Percentiles rank a stretch among this genome's conserved stretches.
These are phyloP conservation scores for Brotogeris chrysoptera DNA, from an alignment of 2,797 vertebrate species.

Conservation along the genomic window DNA sequence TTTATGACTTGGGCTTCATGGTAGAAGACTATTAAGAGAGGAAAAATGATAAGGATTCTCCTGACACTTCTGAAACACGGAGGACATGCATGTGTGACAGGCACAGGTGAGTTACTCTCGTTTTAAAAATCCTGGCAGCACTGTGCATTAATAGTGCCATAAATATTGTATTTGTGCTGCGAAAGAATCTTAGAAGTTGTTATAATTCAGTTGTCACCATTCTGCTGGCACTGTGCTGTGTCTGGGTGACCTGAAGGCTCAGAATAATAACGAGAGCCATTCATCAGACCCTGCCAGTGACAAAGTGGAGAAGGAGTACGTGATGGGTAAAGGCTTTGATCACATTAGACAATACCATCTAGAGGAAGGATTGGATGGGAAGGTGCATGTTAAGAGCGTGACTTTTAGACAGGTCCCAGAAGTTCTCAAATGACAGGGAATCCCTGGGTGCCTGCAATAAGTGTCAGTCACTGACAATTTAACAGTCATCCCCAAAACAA, in stretches of 20 bases:
- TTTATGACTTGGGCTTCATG: not conserved
- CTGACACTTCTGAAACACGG: constrained; percentile 9
- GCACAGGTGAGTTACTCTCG: constrained; percentile 33
- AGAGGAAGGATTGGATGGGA: not conserved
- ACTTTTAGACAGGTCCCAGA: constrained; percentile 9
- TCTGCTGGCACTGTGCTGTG: constrained; percentile 27
- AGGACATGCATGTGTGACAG: not conserved
- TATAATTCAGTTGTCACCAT: constrained; percentile 52
- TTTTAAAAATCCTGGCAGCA: constrained; percentile 48
- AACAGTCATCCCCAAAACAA: not conserved
- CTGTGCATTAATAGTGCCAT: constrained; percentile 57
- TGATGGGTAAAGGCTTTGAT: constrained; percentile 52
- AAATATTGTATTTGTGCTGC: constrained; percentile 56
- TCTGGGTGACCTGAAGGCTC: constrained; percentile 51
- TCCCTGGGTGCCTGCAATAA: constrained; percentile 15
- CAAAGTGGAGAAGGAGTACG: constrained; percentile 25
- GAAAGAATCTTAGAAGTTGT: constrained; percentile 42
- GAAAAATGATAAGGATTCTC: constrained; percentile 36
- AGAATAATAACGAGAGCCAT: constrained; percentile 39
- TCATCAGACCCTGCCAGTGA: constrained; percentile 25
- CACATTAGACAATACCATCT: constrained; percentile 20
- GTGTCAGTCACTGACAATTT: constrained; percentile 57
- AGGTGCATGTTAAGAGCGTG: not conserved
- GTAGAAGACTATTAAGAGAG: constrained; percentile 36
- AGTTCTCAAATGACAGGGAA: constrained; percentile 11